phyloP scores from a whole-genome alignment of 1,140 invertebrate species.

The fruit fly (Drosophila melanogaster) region DNA sequence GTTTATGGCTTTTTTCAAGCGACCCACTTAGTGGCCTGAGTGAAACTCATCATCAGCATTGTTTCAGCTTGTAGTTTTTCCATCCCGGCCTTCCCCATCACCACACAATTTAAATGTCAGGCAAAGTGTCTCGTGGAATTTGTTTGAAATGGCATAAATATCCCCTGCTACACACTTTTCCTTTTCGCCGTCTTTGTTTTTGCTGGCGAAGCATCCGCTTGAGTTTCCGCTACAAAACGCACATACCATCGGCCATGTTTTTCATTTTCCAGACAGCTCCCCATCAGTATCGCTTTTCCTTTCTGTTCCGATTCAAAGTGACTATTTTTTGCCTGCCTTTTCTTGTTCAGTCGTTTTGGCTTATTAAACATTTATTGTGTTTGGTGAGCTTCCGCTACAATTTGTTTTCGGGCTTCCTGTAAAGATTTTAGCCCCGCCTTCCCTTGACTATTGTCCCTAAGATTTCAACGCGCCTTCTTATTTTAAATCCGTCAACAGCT shows the following conservation, averaged over 20 bases:
- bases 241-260: constrained; percentile 9
- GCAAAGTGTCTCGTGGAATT: constrained; percentile 44
- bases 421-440: constrained; percentile 17
- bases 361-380: constrained; percentile 80
- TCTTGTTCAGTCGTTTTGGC: constrained; percentile 50
- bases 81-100: neutral
- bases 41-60: constrained; percentile 22
- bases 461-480: constrained; percentile 33
- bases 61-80: constrained; percentile 3
- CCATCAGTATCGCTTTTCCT: constrained; percentile 20
- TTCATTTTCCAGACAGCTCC: constrained; percentile 20
- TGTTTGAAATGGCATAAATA: constrained; percentile 46
- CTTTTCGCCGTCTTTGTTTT: constrained; percentile 32
- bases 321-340: constrained; percentile 18
- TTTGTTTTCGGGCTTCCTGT: constrained; percentile 57
- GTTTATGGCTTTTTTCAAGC: constrained; percentile 22
- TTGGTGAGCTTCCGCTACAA: constrained; percentile 70
- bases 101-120: constrained; percentile 40
- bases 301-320: constrained; percentile 9
- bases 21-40: constrained; percentile 23
- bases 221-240: constrained; percentile 45
- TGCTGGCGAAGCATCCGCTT: constrained; percentile 47
- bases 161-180: constrained; percentile 2
- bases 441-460: neutral
- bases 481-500: constrained; percentile 60